Evolutionary conservation across 1,140 invertebrate species (phyloP).

Genomic region (Ooceraea biroi): DNA sequence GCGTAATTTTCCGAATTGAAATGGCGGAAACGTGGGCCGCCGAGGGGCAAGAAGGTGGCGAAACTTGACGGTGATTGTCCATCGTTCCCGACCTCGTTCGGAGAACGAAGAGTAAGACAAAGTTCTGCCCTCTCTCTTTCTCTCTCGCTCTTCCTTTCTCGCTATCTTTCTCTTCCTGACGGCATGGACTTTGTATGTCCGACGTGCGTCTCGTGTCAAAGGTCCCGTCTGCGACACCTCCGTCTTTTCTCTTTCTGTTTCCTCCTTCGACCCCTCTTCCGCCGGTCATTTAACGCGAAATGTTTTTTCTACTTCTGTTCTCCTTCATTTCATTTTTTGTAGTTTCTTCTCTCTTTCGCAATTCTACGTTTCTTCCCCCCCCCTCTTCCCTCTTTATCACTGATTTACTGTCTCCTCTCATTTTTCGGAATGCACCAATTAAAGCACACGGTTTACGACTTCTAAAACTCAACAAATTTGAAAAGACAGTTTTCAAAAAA

Average conservation of each 20-base stretch:
- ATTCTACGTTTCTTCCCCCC: not conserved
- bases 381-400: not conserved
- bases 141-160: not conserved
- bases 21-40: conserved; percentile 12
- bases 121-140: not conserved
- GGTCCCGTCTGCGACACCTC: conserved; percentile 43
- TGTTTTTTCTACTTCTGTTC: not conserved
- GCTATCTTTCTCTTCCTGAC: not conserved
- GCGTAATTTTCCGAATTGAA: conserved; percentile 19
- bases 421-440: too few relatives aligned
- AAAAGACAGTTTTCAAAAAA: too few relatives aligned
- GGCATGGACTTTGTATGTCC: conserved; percentile 32
- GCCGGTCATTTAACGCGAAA: not conserved
- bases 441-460: too few relatives aligned
- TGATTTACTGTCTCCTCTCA: not conserved
- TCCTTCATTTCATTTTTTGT: not conserved
- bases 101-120: conserved; percentile 13
- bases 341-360: not conserved
- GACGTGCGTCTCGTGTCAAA: conserved; percentile 52
- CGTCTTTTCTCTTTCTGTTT: not conserved
- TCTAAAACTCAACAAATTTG: too few relatives aligned
- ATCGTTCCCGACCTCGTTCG: conserved; percentile 27
- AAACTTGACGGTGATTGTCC: conserved; percentile 10
- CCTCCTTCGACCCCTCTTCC: not conserved
- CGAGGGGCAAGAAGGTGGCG: not conserved